Conservation (phyloP, 1,140 invertebrate genomes). For the Saccostrea echinata region DNA sequence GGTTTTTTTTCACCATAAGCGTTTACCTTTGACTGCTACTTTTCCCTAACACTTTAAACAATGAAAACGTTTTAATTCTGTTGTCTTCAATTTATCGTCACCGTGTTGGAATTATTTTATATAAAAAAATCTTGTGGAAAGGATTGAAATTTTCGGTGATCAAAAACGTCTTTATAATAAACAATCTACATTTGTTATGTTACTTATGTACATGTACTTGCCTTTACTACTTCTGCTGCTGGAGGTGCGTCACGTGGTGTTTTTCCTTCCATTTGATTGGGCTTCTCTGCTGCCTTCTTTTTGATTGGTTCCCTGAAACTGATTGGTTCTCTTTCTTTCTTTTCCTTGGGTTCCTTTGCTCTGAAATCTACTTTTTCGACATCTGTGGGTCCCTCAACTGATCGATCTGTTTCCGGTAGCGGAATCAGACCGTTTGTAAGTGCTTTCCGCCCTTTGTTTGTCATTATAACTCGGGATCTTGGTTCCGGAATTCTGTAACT, state of each 20-base stretch:
- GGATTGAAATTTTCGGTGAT: too few relatives aligned
- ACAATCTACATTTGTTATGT: too few relatives aligned
- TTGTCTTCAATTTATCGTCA: too few relatives aligned
- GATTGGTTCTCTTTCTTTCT: not conserved
- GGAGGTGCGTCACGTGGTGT: not conserved
- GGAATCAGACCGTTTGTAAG: not conserved
- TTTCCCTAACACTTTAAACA: too few relatives aligned
- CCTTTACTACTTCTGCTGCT: not conserved
- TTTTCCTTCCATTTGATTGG: not conserved
- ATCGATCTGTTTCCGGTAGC: not conserved
- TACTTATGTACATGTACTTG: constrained; percentile 22
- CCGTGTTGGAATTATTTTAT: too few relatives aligned
- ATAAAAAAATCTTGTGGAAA: too few relatives aligned
- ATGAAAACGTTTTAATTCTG: too few relatives aligned
- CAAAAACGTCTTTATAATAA: too few relatives aligned
- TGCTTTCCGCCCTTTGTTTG: not conserved
- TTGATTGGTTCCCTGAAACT: not conserved
- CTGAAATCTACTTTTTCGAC: not conserved
- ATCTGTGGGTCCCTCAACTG: not conserved
- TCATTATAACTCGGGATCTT: not conserved
- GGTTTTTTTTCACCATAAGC: too few relatives aligned
- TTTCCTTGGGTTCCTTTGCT: constrained; percentile 7
- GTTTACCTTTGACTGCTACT: too few relatives aligned
- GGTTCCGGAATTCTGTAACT: constrained; percentile 39
- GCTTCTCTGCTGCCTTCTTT: not conserved